phyloP scores from a whole-genome alignment of 1,140 invertebrate species.

The Aphis craccivora region DNA sequence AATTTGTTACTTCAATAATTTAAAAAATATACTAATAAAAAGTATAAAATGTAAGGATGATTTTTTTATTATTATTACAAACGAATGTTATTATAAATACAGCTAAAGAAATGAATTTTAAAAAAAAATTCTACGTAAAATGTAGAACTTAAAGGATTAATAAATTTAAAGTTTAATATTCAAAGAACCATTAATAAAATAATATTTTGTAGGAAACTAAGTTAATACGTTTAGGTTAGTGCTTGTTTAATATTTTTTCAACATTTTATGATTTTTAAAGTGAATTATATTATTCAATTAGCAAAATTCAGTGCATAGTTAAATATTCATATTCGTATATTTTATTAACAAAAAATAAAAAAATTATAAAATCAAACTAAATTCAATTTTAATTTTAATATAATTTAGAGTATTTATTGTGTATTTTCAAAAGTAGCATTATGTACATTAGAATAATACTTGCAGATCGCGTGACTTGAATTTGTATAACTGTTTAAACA shows the following conservation, averaged over 20 bases:
- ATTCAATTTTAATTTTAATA: background rate
- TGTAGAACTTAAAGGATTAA: background rate
- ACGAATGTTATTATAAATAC: too few species aligned
- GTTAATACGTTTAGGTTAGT: background rate
- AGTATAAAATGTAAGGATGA: background rate
- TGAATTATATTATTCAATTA: background rate
- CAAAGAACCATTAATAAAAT: background rate
- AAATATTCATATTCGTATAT: background rate
- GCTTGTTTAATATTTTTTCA: background rate
- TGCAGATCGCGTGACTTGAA: slow-evolving; percentile 21
- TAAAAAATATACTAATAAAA: background rate
- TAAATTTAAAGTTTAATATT: background rate
- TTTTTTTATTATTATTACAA: too few species aligned
- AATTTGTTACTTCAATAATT: background rate
- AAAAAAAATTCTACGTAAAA: background rate
- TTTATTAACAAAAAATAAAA: background rate
- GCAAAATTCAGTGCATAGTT: background rate
- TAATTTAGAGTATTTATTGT: background rate
- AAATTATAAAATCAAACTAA: background rate
- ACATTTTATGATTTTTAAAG: background rate
- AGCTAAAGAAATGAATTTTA: background rate
- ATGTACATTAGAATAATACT: background rate
- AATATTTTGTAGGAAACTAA: background rate
- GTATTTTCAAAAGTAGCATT: background rate
- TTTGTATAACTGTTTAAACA: background rate